Percentiles rank a stretch among this genome's conserved stretches.
Evolutionary conservation across 2,113 vertebrate genomes (phyloP).

Genomic region (Pelusios castaneus): DNA sequence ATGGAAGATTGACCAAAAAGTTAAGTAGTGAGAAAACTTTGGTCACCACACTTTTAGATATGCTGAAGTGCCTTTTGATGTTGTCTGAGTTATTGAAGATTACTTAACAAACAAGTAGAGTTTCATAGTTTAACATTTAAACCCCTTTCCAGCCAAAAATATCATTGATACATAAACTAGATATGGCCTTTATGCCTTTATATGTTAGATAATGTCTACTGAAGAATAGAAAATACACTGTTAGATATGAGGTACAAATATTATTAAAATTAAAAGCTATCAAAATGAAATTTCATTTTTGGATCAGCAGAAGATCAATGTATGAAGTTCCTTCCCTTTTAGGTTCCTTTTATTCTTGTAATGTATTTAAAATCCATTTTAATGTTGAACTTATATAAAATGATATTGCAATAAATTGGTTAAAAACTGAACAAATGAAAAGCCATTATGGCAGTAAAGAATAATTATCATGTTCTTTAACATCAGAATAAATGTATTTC

Average conservation of each 20-base stretch:
- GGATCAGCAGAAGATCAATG: neutral
- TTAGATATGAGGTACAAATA: neutral
- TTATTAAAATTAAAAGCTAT: no score
- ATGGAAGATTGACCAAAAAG: neutral
- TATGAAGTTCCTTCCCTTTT: neutral
- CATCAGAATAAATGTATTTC: neutral
- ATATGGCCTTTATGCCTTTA: neutral
- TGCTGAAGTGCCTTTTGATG: neutral
- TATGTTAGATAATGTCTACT: accelerated
- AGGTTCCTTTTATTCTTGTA: neutral
- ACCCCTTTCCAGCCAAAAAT: no score
- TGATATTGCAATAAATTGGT: neutral
- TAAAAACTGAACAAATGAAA: neutral
- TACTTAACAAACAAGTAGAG: neutral
- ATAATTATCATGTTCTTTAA: neutral
- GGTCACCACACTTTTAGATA: neutral
- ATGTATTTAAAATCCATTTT: neutral
- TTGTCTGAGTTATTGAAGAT: neutral
- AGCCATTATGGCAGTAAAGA: neutral
- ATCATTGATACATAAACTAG: neutral
- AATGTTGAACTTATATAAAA: neutral
- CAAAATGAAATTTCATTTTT: no score
- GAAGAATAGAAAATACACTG: neutral
- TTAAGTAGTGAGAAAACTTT: neutral
- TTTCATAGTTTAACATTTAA: neutral